Evolutionary conservation across 1,140 invertebrate species (phyloP), one percentile per base, ranked within the genome.

Genomic region (Drosophila sproati): DNA sequence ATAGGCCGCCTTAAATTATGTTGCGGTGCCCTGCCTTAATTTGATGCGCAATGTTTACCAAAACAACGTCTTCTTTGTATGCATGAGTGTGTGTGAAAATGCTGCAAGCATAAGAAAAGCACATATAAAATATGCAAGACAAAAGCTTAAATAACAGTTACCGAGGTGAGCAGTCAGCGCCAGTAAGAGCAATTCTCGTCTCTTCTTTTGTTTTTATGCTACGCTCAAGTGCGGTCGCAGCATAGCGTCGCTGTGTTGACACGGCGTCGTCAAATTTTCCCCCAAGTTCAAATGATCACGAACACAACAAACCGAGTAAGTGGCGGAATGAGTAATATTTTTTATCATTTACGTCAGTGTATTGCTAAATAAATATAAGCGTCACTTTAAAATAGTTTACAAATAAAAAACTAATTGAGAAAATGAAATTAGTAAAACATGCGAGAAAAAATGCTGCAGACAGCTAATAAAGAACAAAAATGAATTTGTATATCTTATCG

Each of bases 181-280:
- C 20, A 20, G 20, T 20, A 20, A 47, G 34, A 32, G 45, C 64
- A 60, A 20, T 20, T 34, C 52, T 32, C 43, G n/a, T 56, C 39
- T n/a, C 43, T 73, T 61, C 50, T 73, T 64, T 68, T 73, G 45
- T 66, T 79, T 61, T 56, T 69, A 60, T 61, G 20, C 47, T 73
- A 41, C 47, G 59, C 37, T 62, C 39, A 78, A 86, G 82, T 86
- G 82, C 78, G 68, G 70, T 85, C 77, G 82, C 78, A 81, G 82
- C 78, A 81, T 74, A 88, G 82, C 77, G 83, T 87, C 79, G 69
- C 55, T 76, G 68, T 62, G 55, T 51, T 69, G 79, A 69, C 74
- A 77, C 82, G 63, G 82, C 82, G 76, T 78, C 82, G 82, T 78
- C 82, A 63, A 55, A 41, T 57, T 31, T 57, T 48, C 4, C 10